These are phyloP conservation scores for Chlorospingus flavigularis DNA, from an alignment of 2,797 vertebrate genomes.

Conservation along the genomic window DNA sequence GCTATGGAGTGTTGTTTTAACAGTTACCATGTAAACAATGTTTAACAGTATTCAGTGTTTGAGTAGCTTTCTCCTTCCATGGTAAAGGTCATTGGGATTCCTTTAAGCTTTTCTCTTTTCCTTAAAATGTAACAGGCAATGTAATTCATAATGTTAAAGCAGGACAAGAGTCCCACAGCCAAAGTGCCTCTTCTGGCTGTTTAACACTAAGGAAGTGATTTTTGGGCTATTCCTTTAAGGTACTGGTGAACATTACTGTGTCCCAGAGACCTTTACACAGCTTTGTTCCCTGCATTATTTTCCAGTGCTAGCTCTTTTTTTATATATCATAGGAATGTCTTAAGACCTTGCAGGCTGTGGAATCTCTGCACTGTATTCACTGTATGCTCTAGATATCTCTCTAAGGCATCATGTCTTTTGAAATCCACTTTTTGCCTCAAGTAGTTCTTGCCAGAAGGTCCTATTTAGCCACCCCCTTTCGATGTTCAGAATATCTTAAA, in stretches of 20 bases:
- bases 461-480: neutral
- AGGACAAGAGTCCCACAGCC: neutral
- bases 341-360: neutral
- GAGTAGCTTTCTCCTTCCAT: neutral
- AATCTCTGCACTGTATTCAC: neutral
- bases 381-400: neutral
- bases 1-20: neutral
- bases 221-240: neutral
- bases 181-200: neutral
- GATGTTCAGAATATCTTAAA: neutral
- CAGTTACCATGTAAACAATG: neutral
- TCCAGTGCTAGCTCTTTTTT: neutral
- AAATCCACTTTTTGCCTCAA: neutral
- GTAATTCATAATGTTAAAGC: neutral
- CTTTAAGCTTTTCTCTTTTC: constrained; percentile 11
- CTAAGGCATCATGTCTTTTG: neutral
- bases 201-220: neutral
- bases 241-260: neutral
- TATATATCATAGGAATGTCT: neutral
- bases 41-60: neutral
- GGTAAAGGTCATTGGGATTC: neutral
- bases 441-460: neutral
- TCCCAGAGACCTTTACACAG: neutral
- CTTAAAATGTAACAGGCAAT: neutral
- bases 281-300: neutral